phyloP scores from a whole-genome alignment of 2,797 vertebrate genomes.

The Anguilla megastoma region DNA sequence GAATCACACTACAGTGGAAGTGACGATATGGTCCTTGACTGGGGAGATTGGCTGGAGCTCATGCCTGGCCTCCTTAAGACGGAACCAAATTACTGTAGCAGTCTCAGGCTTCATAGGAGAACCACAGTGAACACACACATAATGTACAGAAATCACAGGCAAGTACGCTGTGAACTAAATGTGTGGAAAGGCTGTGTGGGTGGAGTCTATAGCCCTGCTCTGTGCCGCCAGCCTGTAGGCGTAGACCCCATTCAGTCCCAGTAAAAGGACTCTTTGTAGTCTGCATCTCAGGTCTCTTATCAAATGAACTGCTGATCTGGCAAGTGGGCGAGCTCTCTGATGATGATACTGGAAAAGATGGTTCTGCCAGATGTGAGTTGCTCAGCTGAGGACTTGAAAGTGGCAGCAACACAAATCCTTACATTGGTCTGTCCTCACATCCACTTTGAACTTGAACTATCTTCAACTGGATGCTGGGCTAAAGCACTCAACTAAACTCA shows the following conservation, averaged over 20 bases:
- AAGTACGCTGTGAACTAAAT: neutral
- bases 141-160: neutral
- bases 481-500: too few relatives aligned
- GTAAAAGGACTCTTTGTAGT: neutral
- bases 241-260: neutral
- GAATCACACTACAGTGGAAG: neutral
- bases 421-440: neutral
- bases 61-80: neutral
- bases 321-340: neutral
- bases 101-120: neutral
- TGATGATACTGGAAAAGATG: neutral
- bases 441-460: neutral
- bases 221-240: neutral
- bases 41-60: neutral
- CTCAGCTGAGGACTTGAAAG: neutral
- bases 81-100: neutral
- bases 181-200: conserved; percentile 2
- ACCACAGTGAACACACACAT: neutral
- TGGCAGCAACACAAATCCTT: neutral
- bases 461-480: neutral
- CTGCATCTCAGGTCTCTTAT: neutral
- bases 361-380: neutral
- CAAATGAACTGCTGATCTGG: neutral
- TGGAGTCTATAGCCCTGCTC: too few relatives aligned
- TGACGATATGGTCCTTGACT: neutral